Conservation (phyloP, 2,113 vertebrate genomes). For the Riparia riparia region DNA sequence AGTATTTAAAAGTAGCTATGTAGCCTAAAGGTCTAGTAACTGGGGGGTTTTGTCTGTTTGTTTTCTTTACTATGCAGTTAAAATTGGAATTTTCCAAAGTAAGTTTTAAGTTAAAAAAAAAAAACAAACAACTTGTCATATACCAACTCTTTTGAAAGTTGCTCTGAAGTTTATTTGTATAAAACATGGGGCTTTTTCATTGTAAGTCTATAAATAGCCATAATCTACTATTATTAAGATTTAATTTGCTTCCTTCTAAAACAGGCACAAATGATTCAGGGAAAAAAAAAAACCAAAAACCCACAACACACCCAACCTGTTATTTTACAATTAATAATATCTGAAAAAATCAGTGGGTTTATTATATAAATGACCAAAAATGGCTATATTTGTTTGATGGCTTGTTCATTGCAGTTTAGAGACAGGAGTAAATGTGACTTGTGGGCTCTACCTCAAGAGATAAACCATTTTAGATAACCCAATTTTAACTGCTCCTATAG, state of each 20-base stretch:
- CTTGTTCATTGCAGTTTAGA: neutral
- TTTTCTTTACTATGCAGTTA: neutral
- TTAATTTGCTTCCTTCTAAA: constrained; percentile 2
- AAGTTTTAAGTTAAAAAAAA: neutral
- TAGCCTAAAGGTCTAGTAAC: neutral
- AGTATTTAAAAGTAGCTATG: neutral
- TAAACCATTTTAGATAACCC: neutral
- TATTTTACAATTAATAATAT: neutral
- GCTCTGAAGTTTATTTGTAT: neutral
- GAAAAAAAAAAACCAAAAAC: neutral
- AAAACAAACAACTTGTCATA: neutral
- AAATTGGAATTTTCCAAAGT: constrained; percentile 30
- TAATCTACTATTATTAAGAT: neutral
- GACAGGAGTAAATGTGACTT: constrained; percentile 32
- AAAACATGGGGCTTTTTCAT: neutral
- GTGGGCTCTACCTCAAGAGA: constrained; percentile 77
- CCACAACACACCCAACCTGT: neutral
- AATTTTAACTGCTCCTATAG: constrained; percentile 44
- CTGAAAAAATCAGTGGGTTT: neutral
- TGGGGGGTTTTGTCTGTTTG: neutral
- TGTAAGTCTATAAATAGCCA: neutral
- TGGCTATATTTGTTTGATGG: constrained; percentile 15
- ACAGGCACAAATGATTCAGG: neutral
- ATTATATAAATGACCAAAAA: neutral
- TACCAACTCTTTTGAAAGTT: neutral